Evolutionary conservation across 64 coral and sea anemone genomes (phyloP).

Genomic region (Dendronephthya gigantea): DNA sequence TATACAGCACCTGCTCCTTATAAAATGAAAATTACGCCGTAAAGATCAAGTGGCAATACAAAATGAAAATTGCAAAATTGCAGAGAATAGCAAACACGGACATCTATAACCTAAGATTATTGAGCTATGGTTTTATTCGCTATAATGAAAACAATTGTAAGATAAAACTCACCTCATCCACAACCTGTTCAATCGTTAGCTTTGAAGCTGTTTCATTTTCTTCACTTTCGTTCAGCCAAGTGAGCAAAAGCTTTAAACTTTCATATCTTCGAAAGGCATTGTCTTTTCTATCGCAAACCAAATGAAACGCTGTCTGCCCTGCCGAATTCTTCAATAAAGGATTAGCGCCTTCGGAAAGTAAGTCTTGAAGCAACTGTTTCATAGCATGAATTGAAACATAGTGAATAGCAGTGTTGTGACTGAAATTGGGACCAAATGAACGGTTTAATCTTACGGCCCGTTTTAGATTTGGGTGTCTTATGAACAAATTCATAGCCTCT

Average conservation of each 20-base stretch:
- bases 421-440: conserved; percentile 65
- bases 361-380: conserved; percentile 72
- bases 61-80: too few species aligned
- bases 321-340: conserved; percentile 39
- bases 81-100: too few species aligned
- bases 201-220: neutral
- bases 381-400: conserved; percentile 65
- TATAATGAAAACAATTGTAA: too few species aligned
- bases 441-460: conserved; percentile 67
- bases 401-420: conserved; percentile 66
- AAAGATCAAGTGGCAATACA: too few species aligned
- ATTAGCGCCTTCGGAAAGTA: conserved; percentile 68
- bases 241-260: conserved; percentile 56
- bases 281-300: conserved; percentile 41
- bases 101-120: too few species aligned
- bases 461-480: conserved; percentile 78
- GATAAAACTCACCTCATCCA: neutral
- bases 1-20: too few species aligned
- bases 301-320: conserved; percentile 66
- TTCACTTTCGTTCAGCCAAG: conserved; percentile 38
- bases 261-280: conserved; percentile 54
- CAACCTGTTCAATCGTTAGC: neutral
- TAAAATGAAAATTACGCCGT: too few species aligned
- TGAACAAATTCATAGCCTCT: conserved; percentile 86
- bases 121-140: too few species aligned